phyloP scores from a whole-genome alignment of 2,113 vertebrate species.

The Delphinus delphis region DNA sequence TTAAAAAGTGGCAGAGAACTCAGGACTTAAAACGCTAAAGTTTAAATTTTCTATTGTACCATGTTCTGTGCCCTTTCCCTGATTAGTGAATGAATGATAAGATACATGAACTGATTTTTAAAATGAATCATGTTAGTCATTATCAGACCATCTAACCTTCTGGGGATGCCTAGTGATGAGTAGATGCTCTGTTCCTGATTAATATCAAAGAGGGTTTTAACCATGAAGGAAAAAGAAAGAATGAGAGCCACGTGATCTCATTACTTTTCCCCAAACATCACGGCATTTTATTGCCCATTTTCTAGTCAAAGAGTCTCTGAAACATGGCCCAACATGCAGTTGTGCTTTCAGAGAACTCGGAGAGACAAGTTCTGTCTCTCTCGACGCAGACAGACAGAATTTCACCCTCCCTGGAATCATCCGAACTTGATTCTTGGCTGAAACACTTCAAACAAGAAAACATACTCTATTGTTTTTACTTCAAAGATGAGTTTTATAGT shows the following conservation, averaged over 20 bases:
- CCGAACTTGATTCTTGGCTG: background rate
- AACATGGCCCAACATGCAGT: rapidly evolving
- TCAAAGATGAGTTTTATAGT: background rate
- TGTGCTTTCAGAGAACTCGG: background rate
- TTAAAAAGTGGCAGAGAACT: background rate
- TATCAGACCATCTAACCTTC: background rate
- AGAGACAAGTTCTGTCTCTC: background rate
- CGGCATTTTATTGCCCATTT: background rate
- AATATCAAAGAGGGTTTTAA: background rate
- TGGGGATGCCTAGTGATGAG: background rate
- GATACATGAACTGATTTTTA: background rate
- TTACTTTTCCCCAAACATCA: background rate
- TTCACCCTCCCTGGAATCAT: background rate
- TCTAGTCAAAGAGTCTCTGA: background rate
- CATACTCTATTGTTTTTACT: background rate
- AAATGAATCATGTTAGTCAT: background rate
- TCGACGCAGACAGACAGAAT: background rate
- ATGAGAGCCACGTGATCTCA: background rate
- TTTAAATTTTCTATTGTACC: background rate
- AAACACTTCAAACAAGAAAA: background rate
- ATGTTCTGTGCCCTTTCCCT: background rate
- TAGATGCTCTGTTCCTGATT: background rate
- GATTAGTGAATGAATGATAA: background rate
- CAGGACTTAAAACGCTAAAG: background rate
- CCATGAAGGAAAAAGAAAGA: background rate